Percentiles rank a stretch among this genome's conserved stretches.
These are phyloP conservation scores for Battus philenor DNA, from an alignment of 1,140 invertebrate species.

Conservation along the genomic window DNA sequence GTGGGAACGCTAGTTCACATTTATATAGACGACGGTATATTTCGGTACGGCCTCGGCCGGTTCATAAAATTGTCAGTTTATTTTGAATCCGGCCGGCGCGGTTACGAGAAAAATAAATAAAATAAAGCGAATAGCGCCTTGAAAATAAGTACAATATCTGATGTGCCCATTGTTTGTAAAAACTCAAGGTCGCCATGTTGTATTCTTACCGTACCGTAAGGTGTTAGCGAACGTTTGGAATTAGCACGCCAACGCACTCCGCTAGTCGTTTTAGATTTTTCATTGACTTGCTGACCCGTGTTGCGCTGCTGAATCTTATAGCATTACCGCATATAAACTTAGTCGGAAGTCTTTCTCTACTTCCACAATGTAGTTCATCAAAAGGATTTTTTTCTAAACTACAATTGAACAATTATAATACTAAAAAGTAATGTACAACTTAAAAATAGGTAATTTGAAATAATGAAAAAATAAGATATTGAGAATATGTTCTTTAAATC, in stretches of 20 bases:
- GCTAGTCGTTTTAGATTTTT: constrained; percentile 1
- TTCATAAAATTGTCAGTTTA: constrained; percentile 64
- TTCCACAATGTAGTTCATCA: no score
- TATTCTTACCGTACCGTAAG: constrained; percentile 32
- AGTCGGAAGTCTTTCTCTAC: no score
- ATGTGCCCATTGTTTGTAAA: constrained; percentile 40
- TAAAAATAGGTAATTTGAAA: no score
- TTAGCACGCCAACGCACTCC: constrained; percentile 23
- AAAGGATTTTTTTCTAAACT: no score
- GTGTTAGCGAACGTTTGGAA: constrained; percentile 39
- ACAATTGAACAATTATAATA: no score
- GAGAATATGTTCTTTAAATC: no score
- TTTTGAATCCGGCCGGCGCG: constrained; percentile 53
- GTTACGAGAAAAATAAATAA: constrained; percentile 57
- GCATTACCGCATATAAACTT: no score
- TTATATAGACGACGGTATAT: constrained; percentile 50
- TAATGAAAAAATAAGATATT: no score
- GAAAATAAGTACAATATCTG: constrained; percentile 22
- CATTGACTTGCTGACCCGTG: neutral
- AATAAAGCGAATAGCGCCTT: constrained; percentile 25
- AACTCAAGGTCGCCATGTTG: constrained; percentile 36
- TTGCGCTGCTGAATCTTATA: no score
- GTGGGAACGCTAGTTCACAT: constrained; percentile 20
- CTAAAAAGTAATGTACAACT: no score
- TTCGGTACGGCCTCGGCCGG: constrained; percentile 50